These are phyloP conservation scores for Setipinna tenuifilis DNA, from an alignment of 2,797 vertebrate genomes.

Conservation along the genomic window DNA sequence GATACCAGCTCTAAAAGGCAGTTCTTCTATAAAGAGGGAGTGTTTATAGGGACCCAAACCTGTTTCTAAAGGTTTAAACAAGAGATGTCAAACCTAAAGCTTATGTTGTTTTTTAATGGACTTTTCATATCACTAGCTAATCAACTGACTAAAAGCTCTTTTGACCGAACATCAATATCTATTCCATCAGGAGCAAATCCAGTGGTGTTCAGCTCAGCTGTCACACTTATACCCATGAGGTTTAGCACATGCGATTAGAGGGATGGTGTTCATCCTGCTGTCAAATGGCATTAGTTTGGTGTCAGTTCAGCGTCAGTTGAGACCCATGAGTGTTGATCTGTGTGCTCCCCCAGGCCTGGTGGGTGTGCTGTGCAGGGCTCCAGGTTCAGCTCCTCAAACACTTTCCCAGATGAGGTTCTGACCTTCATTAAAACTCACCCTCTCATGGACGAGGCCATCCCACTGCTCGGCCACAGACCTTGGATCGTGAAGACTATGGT, in stretches of 20 bases:
- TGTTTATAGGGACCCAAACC: too few species aligned
- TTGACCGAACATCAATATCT: conserved; percentile 10
- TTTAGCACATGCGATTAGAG: background rate
- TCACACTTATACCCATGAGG: background rate
- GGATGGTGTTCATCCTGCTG: background rate
- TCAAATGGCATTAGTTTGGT: background rate
- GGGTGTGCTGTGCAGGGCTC: conserved; percentile 88
- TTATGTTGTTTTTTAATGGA: background rate
- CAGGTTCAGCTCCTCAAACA: conserved; percentile 90
- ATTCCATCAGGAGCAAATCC: background rate
- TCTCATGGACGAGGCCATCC: conserved; percentile 93
- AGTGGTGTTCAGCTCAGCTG: background rate
- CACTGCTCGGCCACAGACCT: conserved; percentile 85
- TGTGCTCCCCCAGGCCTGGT: conserved; percentile 79
- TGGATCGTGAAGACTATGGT: conserved; percentile 95
- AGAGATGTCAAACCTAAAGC: background rate
- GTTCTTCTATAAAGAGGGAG: background rate
- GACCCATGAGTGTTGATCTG: background rate
- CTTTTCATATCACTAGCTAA: background rate
- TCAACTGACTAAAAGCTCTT: background rate
- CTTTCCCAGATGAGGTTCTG: conserved; percentile 92
- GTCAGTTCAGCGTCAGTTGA: background rate
- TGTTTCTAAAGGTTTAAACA: background rate
- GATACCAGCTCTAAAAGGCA: background rate
- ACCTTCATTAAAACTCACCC: conserved; percentile 96